Conservation (phyloP, 2,113 vertebrate genomes). For the Blennius ocellaris region DNA sequence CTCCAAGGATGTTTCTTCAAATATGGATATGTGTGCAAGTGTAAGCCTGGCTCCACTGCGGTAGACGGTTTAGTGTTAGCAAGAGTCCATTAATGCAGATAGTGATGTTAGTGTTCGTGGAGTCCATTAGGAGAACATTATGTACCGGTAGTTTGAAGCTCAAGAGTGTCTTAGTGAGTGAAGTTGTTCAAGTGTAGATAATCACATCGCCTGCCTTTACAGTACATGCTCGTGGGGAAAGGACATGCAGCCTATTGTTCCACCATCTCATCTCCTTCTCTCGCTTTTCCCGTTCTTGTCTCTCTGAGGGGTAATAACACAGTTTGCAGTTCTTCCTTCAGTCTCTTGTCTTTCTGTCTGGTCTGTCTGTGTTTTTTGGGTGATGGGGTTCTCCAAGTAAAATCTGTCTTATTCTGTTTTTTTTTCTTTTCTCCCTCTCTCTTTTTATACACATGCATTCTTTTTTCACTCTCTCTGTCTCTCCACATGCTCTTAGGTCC, state of each 20-base stretch:
- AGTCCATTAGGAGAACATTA: constrained; percentile 81
- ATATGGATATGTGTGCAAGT: constrained; percentile 19
- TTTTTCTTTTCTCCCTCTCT: not conserved
- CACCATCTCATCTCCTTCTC: constrained; percentile 36
- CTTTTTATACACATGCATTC: constrained; percentile 27
- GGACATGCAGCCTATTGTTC: constrained; percentile 62
- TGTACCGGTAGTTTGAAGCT: constrained; percentile 72
- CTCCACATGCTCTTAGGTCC: constrained; percentile 64
- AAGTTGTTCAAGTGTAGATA: constrained; percentile 77
- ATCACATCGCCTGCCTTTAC: constrained; percentile 75
- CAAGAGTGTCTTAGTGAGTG: constrained; percentile 73
- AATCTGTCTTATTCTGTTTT: constrained; percentile 2
- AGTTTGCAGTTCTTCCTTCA: constrained; percentile 31
- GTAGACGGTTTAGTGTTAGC: constrained; percentile 55
- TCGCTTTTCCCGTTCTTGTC: constrained; percentile 12
- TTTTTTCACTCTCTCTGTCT: constrained; percentile 20
- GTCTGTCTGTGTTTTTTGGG: constrained; percentile 9
- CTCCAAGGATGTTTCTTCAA: not conserved
- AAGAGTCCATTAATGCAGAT: constrained; percentile 75
- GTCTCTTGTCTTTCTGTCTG: constrained; percentile 32
- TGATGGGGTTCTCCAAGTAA: not conserved
- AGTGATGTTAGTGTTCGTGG: constrained; percentile 74
- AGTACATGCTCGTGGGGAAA: constrained; percentile 53
- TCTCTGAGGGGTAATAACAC: constrained; percentile 50
- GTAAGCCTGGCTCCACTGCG: constrained; percentile 27